Percentiles rank a stretch among this genome's conserved stretches.
Conservation (phyloP, 2,888 invertebrate species). For the Odontomyia ornata region DNA sequence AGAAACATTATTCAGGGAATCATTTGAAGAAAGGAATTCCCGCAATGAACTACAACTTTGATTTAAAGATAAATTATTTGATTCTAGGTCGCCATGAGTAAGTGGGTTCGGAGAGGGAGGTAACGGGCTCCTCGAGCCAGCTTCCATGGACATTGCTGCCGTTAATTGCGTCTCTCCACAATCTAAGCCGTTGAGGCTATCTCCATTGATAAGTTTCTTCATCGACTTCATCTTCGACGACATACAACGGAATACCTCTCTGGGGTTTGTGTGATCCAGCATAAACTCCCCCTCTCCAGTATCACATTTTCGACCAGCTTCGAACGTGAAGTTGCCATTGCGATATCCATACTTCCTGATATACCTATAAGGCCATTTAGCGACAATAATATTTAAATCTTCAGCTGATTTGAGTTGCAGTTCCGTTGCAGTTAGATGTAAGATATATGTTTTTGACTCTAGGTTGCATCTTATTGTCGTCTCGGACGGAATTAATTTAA, state of each 20-base stretch:
- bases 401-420: constrained; percentile 75
- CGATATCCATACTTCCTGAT: constrained; percentile 87
- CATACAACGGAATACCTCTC: constrained; percentile 83
- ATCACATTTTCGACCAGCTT: constrained; percentile 86
- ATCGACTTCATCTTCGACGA: constrained; percentile 86
- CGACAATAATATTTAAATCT: constrained; percentile 69
- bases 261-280: constrained; percentile 81
- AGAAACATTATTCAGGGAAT: constrained; percentile 60
- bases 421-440: constrained; percentile 78
- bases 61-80: constrained; percentile 52
- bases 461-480: constrained; percentile 81
- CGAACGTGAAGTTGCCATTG: constrained; percentile 86
- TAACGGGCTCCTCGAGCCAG: constrained; percentile 82
- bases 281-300: constrained; percentile 86
- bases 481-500: constrained; percentile 79
- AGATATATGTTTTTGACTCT: constrained; percentile 74
- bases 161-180: constrained; percentile 80
- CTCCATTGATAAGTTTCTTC: constrained; percentile 82
- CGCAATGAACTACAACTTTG: constrained; percentile 59
- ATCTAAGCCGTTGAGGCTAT: constrained; percentile 71
- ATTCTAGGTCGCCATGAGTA: constrained; percentile 58
- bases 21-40: constrained; percentile 61
- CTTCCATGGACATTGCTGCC: constrained; percentile 79
- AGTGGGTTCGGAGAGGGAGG: constrained; percentile 70
- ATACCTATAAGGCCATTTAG: constrained; percentile 85